phyloP scores from a whole-genome alignment of 2,888 invertebrate genomes.

The Elgonia sp. region DNA sequence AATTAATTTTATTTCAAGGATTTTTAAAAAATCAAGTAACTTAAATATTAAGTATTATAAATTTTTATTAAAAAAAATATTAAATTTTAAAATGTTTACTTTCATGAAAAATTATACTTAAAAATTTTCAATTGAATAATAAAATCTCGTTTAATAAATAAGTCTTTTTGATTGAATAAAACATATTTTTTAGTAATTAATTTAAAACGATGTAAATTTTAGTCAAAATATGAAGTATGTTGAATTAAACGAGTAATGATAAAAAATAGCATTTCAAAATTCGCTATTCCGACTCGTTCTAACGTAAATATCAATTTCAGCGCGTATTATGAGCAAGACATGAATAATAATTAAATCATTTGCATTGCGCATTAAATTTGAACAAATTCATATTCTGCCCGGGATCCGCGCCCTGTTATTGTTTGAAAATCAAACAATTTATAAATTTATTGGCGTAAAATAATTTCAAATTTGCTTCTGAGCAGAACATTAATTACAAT shows the following conservation, averaged over 20 bases:
- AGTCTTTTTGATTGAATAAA: too few species aligned
- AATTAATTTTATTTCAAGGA: too few species aligned
- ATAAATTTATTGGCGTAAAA: constrained; percentile 66
- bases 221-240: too few species aligned
- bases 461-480: constrained; percentile 57
- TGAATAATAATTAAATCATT: constrained; percentile 69
- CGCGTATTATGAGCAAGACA: constrained; percentile 58
- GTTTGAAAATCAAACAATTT: constrained; percentile 62
- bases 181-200: too few species aligned
- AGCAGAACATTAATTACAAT: constrained; percentile 47
- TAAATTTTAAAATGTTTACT: too few species aligned
- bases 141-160: too few species aligned
- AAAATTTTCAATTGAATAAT: too few species aligned
- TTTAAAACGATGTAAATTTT: too few species aligned
- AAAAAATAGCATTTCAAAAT: constrained; percentile 11
- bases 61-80: too few species aligned
- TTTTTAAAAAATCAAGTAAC: too few species aligned
- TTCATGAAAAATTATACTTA: too few species aligned
- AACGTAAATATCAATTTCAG: constrained; percentile 63
- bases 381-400: constrained; percentile 62
- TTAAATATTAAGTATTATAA: too few species aligned
- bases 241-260: not conserved
- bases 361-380: constrained; percentile 67
- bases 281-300: not conserved
- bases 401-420: constrained; percentile 48